Evolutionary conservation across 2,797 vertebrate genomes (phyloP).

Genomic region (Anguilla anguilla): DNA sequence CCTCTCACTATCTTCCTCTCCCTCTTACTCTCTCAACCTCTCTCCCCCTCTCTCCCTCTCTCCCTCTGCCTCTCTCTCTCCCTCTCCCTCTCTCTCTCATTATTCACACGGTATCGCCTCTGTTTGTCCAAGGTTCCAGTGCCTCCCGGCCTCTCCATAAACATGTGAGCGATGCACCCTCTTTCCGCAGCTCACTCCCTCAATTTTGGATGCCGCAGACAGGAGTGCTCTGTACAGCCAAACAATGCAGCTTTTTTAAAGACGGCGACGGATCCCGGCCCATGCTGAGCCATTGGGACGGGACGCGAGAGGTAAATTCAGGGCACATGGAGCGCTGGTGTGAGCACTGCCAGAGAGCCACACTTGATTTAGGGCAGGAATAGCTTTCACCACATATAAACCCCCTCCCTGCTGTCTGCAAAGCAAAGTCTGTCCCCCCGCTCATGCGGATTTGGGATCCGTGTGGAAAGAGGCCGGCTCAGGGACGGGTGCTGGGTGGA

Average conservation of each 20-base stretch:
- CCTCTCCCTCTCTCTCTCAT: slow-evolving; percentile 15
- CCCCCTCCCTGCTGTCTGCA: not conserved
- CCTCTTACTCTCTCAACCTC: slow-evolving; percentile 27
- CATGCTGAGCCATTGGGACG: not conserved
- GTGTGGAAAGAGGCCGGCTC: not conserved
- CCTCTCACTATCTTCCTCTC: slow-evolving; percentile 36
- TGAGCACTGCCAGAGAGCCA: not conserved
- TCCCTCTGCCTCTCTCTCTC: slow-evolving; percentile 10
- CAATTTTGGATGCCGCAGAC: not conserved
- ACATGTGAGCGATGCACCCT: not conserved
- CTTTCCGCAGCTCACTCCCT: not conserved
- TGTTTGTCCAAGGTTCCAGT: slow-evolving; percentile 38
- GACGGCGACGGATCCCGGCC: not conserved
- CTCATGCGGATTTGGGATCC: not conserved
- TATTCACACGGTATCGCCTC: slow-evolving; percentile 35
- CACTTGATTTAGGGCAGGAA: not conserved
- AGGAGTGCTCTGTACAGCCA: not conserved
- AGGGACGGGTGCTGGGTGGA: not conserved
- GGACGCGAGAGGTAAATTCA: not conserved
- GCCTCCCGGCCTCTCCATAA: slow-evolving; percentile 34
- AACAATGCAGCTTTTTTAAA: not conserved
- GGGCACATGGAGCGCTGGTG: not conserved
- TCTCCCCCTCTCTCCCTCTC: slow-evolving; percentile 32
- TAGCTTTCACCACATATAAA: slow-evolving; percentile 31
- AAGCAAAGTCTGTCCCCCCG: not conserved